Percentiles rank a stretch among this genome's conserved stretches.
Conservation (phyloP, 2,888 invertebrate genomes). For the Schizaphis graminum region DNA sequence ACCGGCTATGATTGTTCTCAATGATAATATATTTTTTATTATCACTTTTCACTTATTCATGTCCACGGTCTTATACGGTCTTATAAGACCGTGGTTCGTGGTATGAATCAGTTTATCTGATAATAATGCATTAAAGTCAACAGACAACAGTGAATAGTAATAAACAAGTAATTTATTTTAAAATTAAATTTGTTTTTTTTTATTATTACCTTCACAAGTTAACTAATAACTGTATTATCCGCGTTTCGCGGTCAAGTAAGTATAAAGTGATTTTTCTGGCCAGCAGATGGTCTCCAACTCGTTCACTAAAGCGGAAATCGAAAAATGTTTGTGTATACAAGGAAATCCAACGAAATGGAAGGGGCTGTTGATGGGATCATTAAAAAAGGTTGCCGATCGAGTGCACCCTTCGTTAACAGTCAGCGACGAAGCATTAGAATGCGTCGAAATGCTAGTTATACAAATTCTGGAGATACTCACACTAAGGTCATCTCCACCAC, state of each 20-base stretch:
- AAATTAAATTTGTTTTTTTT: not conserved
- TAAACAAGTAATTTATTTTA: not conserved
- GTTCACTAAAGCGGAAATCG: constrained; percentile 73
- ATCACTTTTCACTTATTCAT: not conserved
- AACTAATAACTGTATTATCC: not conserved
- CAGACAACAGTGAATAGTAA: not conserved
- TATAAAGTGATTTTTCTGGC: not conserved
- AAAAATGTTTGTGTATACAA: constrained; percentile 70
- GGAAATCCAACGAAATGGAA: constrained; percentile 90
- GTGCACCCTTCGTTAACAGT: constrained; percentile 89
- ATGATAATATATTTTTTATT: too few relatives aligned
- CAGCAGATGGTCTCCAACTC: constrained; percentile 52
- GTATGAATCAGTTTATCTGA: not conserved
- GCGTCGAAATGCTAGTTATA: constrained; percentile 92
- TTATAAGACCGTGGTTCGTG: too few relatives aligned
- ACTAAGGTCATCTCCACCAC: constrained; percentile 83
- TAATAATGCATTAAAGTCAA: not conserved
- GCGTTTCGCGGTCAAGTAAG: not conserved
- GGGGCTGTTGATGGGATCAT: constrained; percentile 87
- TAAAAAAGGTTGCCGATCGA: constrained; percentile 88
- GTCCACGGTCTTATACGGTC: too few relatives aligned
- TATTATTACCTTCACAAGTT: not conserved
- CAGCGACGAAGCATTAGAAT: constrained; percentile 90
- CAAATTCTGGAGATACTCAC: constrained; percentile 90
- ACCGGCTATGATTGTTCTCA: too few relatives aligned